phyloP scores from a whole-genome alignment of 2,888 invertebrate genomes.

The Tanypteryx hageni region DNA sequence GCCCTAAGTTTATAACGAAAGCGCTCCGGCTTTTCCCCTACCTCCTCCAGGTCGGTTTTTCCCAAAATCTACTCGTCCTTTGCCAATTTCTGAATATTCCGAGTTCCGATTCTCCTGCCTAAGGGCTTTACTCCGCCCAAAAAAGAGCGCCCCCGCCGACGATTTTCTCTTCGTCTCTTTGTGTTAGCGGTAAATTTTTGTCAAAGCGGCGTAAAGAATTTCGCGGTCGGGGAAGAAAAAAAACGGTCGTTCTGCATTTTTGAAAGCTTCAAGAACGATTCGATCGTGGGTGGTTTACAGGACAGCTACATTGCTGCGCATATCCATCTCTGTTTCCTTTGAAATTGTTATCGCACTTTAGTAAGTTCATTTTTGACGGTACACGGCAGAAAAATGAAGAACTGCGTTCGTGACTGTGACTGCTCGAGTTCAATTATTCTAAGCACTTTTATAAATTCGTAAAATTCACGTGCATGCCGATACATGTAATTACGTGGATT shows the following conservation, averaged over 20 bases:
- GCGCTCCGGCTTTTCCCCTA: not conserved
- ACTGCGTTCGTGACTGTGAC: not conserved
- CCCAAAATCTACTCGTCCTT: not conserved
- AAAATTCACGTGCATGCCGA: too few relatives aligned
- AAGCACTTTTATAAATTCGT: too few relatives aligned
- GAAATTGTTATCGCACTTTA: not conserved
- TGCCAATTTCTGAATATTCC: slow-evolving; percentile 28
- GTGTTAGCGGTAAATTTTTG: not conserved
- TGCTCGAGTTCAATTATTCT: too few relatives aligned
- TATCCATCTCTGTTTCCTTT: not conserved
- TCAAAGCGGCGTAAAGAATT: not conserved
- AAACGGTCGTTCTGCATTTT: not conserved
- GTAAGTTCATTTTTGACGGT: not conserved
- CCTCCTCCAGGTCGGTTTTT: not conserved
- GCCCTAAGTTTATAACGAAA: not conserved
- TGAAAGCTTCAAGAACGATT: not conserved
- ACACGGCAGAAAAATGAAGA: not conserved
- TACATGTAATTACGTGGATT: too few relatives aligned
- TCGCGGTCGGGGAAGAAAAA: not conserved
- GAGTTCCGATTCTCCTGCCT: not conserved
- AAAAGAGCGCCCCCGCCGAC: not conserved
- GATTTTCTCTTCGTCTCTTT: not conserved
- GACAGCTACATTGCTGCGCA: not conserved
- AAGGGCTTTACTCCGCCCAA: not conserved
- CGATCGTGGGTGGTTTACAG: not conserved